These are phyloP conservation scores for Drepana arcuata DNA, from an alignment of 1,140 invertebrate genomes.

Conservation along the genomic window DNA sequence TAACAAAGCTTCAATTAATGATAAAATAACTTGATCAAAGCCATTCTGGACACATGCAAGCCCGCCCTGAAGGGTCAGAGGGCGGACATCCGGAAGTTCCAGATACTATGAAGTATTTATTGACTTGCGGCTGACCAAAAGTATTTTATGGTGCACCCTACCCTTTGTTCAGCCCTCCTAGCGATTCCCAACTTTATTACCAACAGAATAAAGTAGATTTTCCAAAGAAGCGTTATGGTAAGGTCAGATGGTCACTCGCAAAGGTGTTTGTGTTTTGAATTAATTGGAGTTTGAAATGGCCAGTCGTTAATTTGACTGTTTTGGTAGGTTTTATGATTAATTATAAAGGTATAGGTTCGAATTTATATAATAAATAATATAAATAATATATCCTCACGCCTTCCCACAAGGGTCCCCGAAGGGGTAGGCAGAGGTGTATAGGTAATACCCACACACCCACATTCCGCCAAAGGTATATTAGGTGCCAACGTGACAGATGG, in stretches of 20 bases:
- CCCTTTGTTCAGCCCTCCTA: constrained; percentile 27
- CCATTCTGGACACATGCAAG: constrained; percentile 31
- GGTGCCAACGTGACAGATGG: no score
- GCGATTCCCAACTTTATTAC: constrained; percentile 7
- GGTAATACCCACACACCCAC: no score
- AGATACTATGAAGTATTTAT: constrained; percentile 70
- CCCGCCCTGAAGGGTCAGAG: constrained; percentile 47
- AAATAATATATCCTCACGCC: no score
- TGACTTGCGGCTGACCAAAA: constrained; percentile 61
- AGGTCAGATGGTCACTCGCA: constrained; percentile 8
- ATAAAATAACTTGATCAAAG: no score
- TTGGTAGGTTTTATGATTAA: no score
- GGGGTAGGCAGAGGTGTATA: no score
- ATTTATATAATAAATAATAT: no score
- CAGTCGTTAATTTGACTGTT: no score
- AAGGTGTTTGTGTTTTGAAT: constrained; percentile 21
- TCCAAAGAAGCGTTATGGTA: background rate
- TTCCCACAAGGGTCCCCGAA: no score
- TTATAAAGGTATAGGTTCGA: no score
- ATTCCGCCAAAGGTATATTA: no score
- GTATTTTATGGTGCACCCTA: constrained; percentile 61
- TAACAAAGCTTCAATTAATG: no score
- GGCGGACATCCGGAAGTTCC: constrained; percentile 50
- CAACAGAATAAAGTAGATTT: constrained; percentile 3
- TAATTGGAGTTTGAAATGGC: constrained; percentile 25